Conservation (phyloP, 1,140 invertebrate genomes). For the Leptonema lineaticorne region DNA sequence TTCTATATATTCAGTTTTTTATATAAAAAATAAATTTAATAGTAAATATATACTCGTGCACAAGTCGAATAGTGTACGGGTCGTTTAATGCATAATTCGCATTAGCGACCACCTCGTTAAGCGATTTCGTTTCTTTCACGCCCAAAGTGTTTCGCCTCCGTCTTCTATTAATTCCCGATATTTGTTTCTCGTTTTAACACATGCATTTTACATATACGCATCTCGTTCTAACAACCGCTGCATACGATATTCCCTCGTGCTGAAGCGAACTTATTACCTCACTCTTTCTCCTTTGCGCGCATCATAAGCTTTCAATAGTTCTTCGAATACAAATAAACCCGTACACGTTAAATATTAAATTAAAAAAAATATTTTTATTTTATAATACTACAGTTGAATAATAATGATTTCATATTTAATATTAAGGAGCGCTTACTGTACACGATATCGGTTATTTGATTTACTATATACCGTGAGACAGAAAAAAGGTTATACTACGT, state of each 20-base stretch:
- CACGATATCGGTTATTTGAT: background rate
- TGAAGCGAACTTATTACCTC: background rate
- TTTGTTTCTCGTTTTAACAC: background rate
- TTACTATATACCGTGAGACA: background rate
- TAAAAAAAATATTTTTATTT: too few species aligned
- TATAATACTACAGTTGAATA: background rate
- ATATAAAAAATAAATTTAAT: too few species aligned
- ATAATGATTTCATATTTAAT: too few species aligned
- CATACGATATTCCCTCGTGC: background rate
- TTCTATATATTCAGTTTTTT: too few species aligned
- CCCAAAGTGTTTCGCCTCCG: background rate
- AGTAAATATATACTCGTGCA: too few species aligned
- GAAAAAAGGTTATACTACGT: background rate
- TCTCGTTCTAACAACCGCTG: background rate
- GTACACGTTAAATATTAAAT: too few species aligned
- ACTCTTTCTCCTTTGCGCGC: background rate
- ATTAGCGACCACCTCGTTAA: background rate
- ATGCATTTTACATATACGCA: background rate
- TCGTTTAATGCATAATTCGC: background rate
- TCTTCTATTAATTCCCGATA: background rate
- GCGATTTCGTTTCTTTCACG: background rate
- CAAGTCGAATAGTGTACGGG: background rate
- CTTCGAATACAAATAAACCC: background rate
- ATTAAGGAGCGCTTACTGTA: too few species aligned
- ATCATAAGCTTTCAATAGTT: background rate